Evolutionary conservation across 2,113 vertebrate genomes (phyloP), one percentile per base, ranked within the genome.

Genomic region (Irena cyanogastra): DNA sequence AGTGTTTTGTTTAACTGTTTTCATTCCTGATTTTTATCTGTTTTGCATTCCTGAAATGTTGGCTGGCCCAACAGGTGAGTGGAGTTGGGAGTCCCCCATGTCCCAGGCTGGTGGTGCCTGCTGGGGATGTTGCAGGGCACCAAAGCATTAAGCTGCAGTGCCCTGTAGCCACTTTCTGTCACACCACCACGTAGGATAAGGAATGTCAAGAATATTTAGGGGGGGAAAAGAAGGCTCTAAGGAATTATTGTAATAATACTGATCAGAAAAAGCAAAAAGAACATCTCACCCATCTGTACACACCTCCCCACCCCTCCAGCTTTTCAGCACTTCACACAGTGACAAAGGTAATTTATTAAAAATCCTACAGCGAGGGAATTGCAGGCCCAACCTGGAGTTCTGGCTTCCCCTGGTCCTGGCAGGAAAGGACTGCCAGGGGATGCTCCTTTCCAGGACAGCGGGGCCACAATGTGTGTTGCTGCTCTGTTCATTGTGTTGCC

Each of bases 261-360:
- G 68, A 90, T 94, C 69, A 68, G 72, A 87, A 92, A 50, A 87
- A 92, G 30, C 64, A 95, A 60, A 81, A 78, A 17, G 41, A 92
- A 37, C 72, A 31, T 87, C n/a, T 93, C 23, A 90, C 72, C 45
- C 49, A 16, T 96, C 68, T 74, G 41, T 33, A 57, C 44, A 9
- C 2, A 13, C 37, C 21, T 75, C 56, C 52, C 53, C 35, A 3
- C 53, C 69, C 64, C 41, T 95, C 41, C 68, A 81, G 69, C 56
- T 87, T 95, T 94, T 96, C 92, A 93, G 57, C 92, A 93, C 83
- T 87, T 96, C 72, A 61, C 49, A 95, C 80, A 84, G 94, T 87
- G 90, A 88, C 93, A 90, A 71, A 74, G 50, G 69, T 78, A 81
- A 93, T 89, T 86, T 90, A 52, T 90, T 90, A 54, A 74, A 92